Conservation (phyloP, 2,888 invertebrate species). For the Eumacrocentrus americanus region DNA sequence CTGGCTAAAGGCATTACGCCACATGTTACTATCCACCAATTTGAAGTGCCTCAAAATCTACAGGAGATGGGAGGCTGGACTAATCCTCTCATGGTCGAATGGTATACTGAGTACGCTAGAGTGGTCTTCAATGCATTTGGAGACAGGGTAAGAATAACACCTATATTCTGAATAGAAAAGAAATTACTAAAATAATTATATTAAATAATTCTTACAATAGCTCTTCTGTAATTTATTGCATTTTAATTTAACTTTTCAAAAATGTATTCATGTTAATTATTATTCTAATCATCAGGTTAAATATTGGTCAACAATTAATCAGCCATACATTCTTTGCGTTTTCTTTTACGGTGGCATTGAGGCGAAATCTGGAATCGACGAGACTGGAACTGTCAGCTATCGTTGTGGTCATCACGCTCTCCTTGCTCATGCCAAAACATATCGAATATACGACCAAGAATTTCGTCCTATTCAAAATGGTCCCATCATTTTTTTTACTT, state of each 20-base stretch:
- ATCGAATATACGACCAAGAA: slow-evolving; percentile 67
- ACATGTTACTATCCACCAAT: slow-evolving; percentile 66
- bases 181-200: no score
- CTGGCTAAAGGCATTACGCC: slow-evolving; percentile 67
- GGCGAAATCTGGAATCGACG: no score
- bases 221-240: no score
- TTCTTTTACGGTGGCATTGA: no score
- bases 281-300: slow-evolving; percentile 40
- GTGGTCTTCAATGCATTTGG: slow-evolving; percentile 68
- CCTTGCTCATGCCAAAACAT: slow-evolving; percentile 71
- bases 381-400: slow-evolving; percentile 67
- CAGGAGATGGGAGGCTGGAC: slow-evolving; percentile 74
- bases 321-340: no score
- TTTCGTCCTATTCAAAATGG: slow-evolving; percentile 66
- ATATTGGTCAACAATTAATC: slow-evolving; percentile 80
- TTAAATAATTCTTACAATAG: no score
- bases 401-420: slow-evolving; percentile 70
- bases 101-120: slow-evolving; percentile 70
- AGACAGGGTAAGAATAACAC: slow-evolving; percentile 65
- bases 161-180: no score
- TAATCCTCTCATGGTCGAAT: slow-evolving; percentile 70
- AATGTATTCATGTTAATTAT: no score
- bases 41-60: slow-evolving; percentile 66
- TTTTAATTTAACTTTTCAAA: no score
- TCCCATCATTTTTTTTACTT: no score